These are phyloP conservation scores for Sander lucioperca DNA, from an alignment of 2,113 vertebrate genomes.

Conservation along the genomic window DNA sequence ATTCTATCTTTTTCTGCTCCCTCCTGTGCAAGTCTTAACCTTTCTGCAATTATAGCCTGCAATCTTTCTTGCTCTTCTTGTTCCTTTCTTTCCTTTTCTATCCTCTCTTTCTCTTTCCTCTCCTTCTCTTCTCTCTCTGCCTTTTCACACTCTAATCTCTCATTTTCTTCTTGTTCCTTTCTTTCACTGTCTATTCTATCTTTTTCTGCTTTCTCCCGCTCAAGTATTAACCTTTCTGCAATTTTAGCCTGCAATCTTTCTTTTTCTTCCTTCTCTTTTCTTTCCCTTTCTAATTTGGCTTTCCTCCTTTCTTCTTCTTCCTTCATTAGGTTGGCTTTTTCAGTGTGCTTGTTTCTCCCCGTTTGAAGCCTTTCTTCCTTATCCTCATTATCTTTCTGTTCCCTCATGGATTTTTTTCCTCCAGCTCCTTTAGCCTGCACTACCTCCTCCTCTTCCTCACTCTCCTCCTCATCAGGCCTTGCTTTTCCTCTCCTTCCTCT, in stretches of 20 bases:
- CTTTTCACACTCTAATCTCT: not conserved
- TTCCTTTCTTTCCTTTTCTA: slow-evolving; percentile 8
- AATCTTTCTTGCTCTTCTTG: not conserved
- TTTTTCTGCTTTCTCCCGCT: slow-evolving; percentile 2
- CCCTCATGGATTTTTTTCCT: slow-evolving; percentile 33
- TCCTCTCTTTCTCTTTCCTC: slow-evolving; percentile 16
- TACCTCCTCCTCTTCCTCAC: slow-evolving; percentile 30
- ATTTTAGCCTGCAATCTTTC: slow-evolving; percentile 18
- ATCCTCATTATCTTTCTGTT: slow-evolving; percentile 37
- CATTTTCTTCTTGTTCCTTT: slow-evolving; percentile 1
- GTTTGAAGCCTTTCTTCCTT: slow-evolving; percentile 10
- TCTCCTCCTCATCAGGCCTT: slow-evolving; percentile 28
- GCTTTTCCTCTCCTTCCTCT: slow-evolving; percentile 40
- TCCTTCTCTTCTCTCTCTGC: slow-evolving; percentile 8
- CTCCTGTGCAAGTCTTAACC: no score
- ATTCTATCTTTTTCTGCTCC: no score
- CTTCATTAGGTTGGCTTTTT: slow-evolving; percentile 14
- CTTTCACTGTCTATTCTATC: slow-evolving; percentile 35
- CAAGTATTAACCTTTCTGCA: slow-evolving; percentile 7
- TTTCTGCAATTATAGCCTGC: no score
- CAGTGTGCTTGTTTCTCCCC: not conserved
- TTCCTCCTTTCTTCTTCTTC: slow-evolving; percentile 4
- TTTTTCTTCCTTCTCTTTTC: not conserved
- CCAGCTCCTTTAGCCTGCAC: slow-evolving; percentile 1
- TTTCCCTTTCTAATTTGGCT: slow-evolving; percentile 13